These are phyloP conservation scores for Drepana arcuata DNA, from an alignment of 1,140 invertebrate genomes.

Conservation along the genomic window DNA sequence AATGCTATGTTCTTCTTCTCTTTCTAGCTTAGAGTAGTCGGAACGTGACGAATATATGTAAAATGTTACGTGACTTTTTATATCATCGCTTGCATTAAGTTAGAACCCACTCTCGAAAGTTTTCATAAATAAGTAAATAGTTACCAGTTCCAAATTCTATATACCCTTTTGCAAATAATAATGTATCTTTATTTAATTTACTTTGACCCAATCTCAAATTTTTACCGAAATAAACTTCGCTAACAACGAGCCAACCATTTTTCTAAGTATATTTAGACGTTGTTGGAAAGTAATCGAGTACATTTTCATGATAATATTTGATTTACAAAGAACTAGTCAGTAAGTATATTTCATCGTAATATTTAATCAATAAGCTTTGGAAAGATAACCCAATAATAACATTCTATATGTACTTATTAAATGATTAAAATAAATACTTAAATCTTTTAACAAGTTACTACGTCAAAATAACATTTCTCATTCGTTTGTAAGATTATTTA, in stretches of 20 bases:
- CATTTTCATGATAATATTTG: conserved; percentile 13
- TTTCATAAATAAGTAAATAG: background rate
- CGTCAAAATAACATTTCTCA: conserved; percentile 16
- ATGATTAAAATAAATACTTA: background rate
- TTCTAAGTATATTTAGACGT: background rate
- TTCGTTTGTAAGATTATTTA: conserved; percentile 37
- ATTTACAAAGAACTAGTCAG: conserved; percentile 56
- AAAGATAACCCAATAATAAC: background rate
- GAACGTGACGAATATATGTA: conserved; percentile 22
- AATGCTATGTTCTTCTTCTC: conserved; percentile 26
- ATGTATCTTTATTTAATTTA: background rate
- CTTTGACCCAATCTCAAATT: conserved; percentile 6
- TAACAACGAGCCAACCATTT: background rate
- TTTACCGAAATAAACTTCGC: background rate
- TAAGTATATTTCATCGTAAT: conserved; percentile 39
- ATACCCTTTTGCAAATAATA: background rate
- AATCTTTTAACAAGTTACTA: background rate
- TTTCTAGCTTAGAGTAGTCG: conserved; percentile 25
- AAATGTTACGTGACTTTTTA: conserved; percentile 7
- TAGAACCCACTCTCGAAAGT: too few relatives aligned
- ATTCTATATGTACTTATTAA: background rate
- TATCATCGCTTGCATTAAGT: too few relatives aligned
- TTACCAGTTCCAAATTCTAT: conserved; percentile 4
- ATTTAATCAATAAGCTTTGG: background rate
- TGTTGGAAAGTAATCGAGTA: too few relatives aligned